phyloP scores from a whole-genome alignment of 2,113 vertebrate genomes.

The Chauna torquata region DNA sequence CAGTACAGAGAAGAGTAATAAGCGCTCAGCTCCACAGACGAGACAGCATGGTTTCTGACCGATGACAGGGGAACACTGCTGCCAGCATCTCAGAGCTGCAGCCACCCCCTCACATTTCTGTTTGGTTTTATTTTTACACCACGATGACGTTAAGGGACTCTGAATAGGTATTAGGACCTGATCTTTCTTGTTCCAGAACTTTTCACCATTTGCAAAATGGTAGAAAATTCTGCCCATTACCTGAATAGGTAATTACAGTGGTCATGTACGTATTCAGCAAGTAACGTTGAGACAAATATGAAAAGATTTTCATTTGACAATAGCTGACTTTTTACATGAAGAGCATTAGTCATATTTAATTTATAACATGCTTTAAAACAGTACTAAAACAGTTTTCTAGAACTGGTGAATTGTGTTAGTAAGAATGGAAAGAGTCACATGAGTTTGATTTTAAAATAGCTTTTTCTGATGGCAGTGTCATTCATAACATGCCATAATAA shows the following conservation, averaged over 20 bases:
- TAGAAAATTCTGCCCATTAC: not conserved
- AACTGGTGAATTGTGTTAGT: not conserved
- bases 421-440: slow-evolving; percentile 1
- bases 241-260: not conserved
- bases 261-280: not conserved
- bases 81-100: not conserved
- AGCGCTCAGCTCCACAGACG: not conserved
- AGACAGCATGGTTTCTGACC: not conserved
- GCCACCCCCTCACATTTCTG: not conserved
- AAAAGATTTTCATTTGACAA: not conserved
- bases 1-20: not conserved
- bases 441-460: not conserved
- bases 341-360: not conserved
- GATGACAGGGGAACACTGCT: not conserved
- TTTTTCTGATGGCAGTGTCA: not conserved
- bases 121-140: not conserved
- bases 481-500: not conserved
- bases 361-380: not conserved
- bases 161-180: not conserved
- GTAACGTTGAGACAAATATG: not conserved
- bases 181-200: not conserved
- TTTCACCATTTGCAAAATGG: not conserved
- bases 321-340: not conserved
- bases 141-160: rapidly evolving
- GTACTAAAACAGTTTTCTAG: slow-evolving; percentile 9